Evolutionary conservation across 1,140 invertebrate genomes (phyloP).

Genomic region (Drosophila persimilis): DNA sequence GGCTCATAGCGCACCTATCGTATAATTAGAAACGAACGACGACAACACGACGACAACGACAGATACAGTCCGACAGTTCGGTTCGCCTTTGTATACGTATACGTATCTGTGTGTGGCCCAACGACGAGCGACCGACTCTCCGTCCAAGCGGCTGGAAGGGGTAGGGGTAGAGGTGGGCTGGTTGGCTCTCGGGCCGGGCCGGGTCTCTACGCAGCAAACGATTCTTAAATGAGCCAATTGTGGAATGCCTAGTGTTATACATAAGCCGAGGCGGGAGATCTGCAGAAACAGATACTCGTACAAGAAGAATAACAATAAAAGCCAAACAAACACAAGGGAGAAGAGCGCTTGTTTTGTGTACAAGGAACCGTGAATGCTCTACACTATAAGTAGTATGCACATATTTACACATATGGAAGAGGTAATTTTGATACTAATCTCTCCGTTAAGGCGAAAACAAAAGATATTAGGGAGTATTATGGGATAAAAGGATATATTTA

Average conservation of each 20-base stretch:
- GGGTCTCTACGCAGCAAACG: conserved; percentile 52
- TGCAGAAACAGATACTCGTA: conserved; percentile 28
- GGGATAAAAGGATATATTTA: too few species aligned
- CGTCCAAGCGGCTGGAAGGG: too few species aligned
- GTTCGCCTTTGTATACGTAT: background rate
- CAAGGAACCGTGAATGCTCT: conserved; percentile 2
- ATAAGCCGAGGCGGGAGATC: conserved; percentile 34
- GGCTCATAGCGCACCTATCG: conserved; percentile 78
- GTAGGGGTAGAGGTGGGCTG: too few species aligned
- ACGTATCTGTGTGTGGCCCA: conserved; percentile 24
- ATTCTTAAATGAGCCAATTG: conserved; percentile 70
- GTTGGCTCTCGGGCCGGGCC: too few species aligned
- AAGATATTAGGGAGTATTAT: too few species aligned
- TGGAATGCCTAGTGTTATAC: conserved; percentile 47
- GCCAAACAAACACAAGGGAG: conserved; percentile 21
- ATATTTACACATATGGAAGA: background rate
- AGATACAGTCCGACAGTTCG: background rate
- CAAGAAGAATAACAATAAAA: conserved; percentile 14
- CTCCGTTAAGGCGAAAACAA: background rate
- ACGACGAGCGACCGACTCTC: background rate
- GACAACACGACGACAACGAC: conserved; percentile 61
- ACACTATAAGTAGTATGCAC: too few species aligned
- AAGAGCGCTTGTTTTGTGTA: background rate
- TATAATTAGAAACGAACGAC: conserved; percentile 79
- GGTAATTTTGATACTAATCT: too few species aligned